Base-by-base conservation (phyloP, 2,113 vertebrate genomes). In the Scortum barcoo region DNA sequence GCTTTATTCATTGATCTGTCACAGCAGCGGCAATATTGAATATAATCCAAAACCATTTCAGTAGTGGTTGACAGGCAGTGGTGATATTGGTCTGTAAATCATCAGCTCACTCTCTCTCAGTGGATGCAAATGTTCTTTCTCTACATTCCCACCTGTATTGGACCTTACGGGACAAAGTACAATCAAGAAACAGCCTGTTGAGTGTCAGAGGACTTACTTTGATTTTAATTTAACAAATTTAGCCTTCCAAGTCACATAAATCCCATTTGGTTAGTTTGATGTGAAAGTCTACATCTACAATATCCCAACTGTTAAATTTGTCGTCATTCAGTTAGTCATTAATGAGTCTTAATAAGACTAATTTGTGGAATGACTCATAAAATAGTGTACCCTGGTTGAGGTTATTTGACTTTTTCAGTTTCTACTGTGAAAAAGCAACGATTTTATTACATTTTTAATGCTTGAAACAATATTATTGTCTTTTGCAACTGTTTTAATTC, bases 1-100 rank as follows among this genome's bases (percentile, higher is more conserved):
- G 28, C 54, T 9, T 8, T 22, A 28, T 28, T 38, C 69, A 88
- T 79, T 72, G 84, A 85, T 86, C 63, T 46, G 53, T 72, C 62
- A 61, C 30, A 61, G 28, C 57, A 66, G 56, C 40, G n/a, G 40
- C 57, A 54, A 22, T 72, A 74, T 67, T 84, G 36, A 42, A 84
- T 54, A 33, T 42, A 76, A 75, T 72, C 33, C 60, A 62, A 76
- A 79, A 68, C 50, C 40, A 40, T 80, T 28, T 53, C 26, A 22
- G 50, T 44, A 28, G n/a, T n/a, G 56, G 78, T 76, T 72, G 76
- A 72, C 75, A 74, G 40, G 33, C 53, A 56, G 71, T 20, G 12
- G 14, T 38, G 28, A 63, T 36, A 54, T 38, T 57, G 17, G 7
- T 68, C 50, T 53, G 38, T 70, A 77, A 78, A 58, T 81, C n/a